Conservation (phyloP, 2,888 invertebrate genomes). For the Agrilus cyanescens region DNA sequence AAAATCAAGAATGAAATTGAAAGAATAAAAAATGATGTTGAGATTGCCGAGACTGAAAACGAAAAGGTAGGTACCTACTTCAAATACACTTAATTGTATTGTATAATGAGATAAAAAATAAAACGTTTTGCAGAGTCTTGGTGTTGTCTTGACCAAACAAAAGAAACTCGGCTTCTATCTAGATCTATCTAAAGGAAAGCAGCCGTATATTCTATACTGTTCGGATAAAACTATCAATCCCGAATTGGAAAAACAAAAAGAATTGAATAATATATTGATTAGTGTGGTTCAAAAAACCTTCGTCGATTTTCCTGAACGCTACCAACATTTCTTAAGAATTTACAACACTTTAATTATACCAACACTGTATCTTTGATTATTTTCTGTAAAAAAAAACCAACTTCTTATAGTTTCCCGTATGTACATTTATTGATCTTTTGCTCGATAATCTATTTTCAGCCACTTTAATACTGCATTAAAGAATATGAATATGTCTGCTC, state of each 20-base stretch:
- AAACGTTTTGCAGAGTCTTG: constrained; percentile 38
- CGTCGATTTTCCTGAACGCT: constrained; percentile 49
- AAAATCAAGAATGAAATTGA: constrained; percentile 13
- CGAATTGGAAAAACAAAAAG: constrained; percentile 46
- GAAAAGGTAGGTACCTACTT: constrained; percentile 17
- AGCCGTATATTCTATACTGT: constrained; percentile 23
- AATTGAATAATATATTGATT: constrained; percentile 45
- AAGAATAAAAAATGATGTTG: constrained; percentile 1
- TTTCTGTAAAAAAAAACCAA: too few species aligned
- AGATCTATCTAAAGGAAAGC: constrained; percentile 36
- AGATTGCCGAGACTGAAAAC: neutral
- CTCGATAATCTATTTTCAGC: too few species aligned
- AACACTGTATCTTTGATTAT: constrained; percentile 7
- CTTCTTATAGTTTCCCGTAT: too few species aligned
- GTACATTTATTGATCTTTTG: too few species aligned
- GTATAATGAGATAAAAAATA: constrained; percentile 22
- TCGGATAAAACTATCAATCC: constrained; percentile 38
- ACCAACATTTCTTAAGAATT: constrained; percentile 35
- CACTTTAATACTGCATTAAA: too few species aligned
- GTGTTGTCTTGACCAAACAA: constrained; percentile 55
- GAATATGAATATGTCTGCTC: too few species aligned
- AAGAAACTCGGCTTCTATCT: constrained; percentile 51
- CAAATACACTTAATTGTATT: constrained; percentile 26
- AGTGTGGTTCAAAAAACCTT: constrained; percentile 45
- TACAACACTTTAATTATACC: constrained; percentile 39